phyloP scores from a whole-genome alignment of 2,888 invertebrate species.

The Drosophila conformis region DNA sequence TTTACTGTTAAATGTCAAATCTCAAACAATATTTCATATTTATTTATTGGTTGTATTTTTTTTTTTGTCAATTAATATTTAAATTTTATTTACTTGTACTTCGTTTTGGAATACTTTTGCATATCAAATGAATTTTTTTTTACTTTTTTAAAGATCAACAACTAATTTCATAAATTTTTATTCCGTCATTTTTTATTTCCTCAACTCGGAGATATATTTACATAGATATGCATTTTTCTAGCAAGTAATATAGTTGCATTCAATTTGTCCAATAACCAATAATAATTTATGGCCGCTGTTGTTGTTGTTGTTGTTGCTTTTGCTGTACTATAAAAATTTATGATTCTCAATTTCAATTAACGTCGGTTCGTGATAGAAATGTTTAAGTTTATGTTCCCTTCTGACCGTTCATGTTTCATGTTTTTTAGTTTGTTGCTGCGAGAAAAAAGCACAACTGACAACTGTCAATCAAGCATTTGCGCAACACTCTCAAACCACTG shows the following conservation, averaged over 20 bases:
- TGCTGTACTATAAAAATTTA: slow-evolving; percentile 16
- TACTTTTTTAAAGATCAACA: neutral
- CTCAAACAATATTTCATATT: neutral
- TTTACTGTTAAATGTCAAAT: neutral
- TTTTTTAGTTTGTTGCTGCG: neutral
- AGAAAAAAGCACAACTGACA: neutral
- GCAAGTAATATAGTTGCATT: slow-evolving; percentile 1
- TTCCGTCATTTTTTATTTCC: neutral
- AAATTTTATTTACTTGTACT: neutral
- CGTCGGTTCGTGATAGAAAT: slow-evolving; percentile 14
- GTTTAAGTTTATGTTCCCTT: neutral
- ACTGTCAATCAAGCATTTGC: slow-evolving; percentile 13
- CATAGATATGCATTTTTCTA: neutral
- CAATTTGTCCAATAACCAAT: slow-evolving; percentile 21
- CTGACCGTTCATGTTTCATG: neutral
- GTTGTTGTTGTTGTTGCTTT: neutral
- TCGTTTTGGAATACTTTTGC: neutral
- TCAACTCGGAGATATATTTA: neutral
- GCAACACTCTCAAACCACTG: slow-evolving; percentile 27
- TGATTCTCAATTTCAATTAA: slow-evolving; percentile 30
- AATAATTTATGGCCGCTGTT: slow-evolving; percentile 34
- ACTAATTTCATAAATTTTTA: neutral
- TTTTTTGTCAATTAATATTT: neutral
- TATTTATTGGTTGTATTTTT: neutral
- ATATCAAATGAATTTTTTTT: neutral